Base-by-base conservation (phyloP, 2,113 vertebrate species). In the Erythrocebus patas region DNA sequence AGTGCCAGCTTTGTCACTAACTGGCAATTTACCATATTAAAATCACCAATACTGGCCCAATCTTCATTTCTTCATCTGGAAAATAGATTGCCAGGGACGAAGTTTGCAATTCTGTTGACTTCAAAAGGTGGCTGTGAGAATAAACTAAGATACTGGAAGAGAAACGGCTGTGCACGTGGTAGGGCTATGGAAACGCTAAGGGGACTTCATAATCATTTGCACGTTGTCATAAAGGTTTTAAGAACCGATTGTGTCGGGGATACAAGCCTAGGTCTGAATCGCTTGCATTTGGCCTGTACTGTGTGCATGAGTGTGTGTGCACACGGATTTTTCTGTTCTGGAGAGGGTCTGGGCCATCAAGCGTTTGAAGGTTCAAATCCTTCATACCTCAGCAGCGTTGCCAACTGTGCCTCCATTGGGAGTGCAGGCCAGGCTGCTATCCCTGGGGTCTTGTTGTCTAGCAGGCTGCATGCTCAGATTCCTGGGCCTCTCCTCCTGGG, bases 241-340 rank as follows among this genome's bases (percentile, higher is more conserved):
- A 75, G 20, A 40, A 27, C 10, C 7, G 2, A 43, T 7, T 22
- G 43, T 7, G 13, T 45, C n/a, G 27, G 9, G 70, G 30, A 40
- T 45, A 14, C 1, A 3, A 8, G 6, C 12, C 8, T 14, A 5
- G 38, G 30, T 14, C 3, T 8, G 45, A 18, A 7, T 11, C 0
- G 0, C 11, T 1, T 5, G 9, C 4, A 0, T 40, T 4, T 18
- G 70, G 48, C 64, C n/a, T 27, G 32, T 11, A 0, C 1, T 2
- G 8, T 5, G 17, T 48, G 30, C 25, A 30, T 32, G 27, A 66
- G 12, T 66, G 4, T 32, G 0, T 16, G 64, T 14, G 57, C 30
- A 17, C 43, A 17, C 48, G 13, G 0, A 1, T 35, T 86, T 18
- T 16, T 17, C 7, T 0, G 6, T 32, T 66, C 17, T n/a, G 20